Conservation (phyloP, 2,797 vertebrate species). For the Enteromius treurensis region DNA sequence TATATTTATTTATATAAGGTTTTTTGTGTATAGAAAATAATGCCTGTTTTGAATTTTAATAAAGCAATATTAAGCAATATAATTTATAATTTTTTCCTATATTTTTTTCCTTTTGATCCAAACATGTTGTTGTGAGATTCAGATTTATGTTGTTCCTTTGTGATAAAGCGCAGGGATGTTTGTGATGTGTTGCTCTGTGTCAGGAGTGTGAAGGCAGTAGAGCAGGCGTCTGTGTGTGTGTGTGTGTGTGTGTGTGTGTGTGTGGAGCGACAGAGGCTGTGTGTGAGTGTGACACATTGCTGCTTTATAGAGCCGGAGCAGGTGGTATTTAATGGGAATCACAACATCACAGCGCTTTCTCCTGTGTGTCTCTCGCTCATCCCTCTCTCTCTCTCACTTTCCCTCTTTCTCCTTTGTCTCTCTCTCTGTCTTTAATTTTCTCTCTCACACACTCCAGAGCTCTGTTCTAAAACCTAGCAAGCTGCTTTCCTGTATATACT, state of each 20-base stretch:
- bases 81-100: not conserved
- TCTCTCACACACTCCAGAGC: not conserved
- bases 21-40: not conserved
- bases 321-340: conserved; percentile 67
- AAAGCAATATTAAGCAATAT: not conserved
- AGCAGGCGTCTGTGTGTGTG: conserved; percentile 44
- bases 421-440: conserved; percentile 16
- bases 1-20: not conserved
- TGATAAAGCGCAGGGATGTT: conserved; percentile 22
- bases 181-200: conserved; percentile 29
- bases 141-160: conserved; percentile 24
- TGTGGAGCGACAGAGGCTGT: conserved; percentile 53
- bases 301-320: conserved; percentile 65
- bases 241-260: conserved; percentile 37
- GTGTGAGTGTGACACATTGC: conserved; percentile 58
- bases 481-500: conserved; percentile 17
- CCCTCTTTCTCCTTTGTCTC: conserved; percentile 13
- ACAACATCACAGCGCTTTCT: conserved; percentile 55
- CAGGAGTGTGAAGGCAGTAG: conserved; percentile 30
- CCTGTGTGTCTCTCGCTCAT: conserved; percentile 7
- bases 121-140: not conserved
- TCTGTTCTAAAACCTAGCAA: not conserved
- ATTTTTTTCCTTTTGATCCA: not conserved
- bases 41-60: not conserved
- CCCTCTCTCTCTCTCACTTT: conserved; percentile 7